Evolutionary conservation across 1,140 invertebrate genomes (phyloP), one percentile per base, ranked within the genome.

Genomic region (Lutraria rhynchaena): DNA sequence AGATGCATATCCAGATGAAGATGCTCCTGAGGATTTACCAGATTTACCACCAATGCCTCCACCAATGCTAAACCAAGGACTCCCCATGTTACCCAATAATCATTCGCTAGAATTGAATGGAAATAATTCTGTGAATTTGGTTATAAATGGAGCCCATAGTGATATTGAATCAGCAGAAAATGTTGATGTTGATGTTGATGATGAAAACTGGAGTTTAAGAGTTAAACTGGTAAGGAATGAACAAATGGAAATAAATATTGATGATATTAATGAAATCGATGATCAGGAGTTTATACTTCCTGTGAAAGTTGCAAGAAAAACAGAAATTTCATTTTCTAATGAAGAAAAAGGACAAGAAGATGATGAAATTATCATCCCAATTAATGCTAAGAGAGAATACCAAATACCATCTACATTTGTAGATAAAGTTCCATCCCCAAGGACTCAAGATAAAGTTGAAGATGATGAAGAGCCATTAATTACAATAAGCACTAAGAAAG

Each of bases 281-380:
- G 19, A 76, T 27, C 3, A 17, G 41, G 77, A 81, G 58, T 37
- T 51, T 44, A 81, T 81, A 49, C 44, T 81, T 46, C 78, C 78
- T 17, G 33, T 73, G 9, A 81, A 63, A 63, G 46, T 81, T 35
- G 27, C 51, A 44, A 81, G 69, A 44, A 81, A 81, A 37, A 41
- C 61, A 7, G 22, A 55, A 27, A 22, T 81, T 51, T 69, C 67
- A 33, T 29, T 44, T 35, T 29, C 41, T 29, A 51, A 13, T 31
- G 15, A 31, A 15, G 2, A 35, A 0, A 31, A 49, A 44, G 60
- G 63, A 53, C 35, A 41, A 37, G 51, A 44, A 19, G 61, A 78
- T 24, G 63, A 75, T 33, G 73, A 75, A 17, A 17, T 57, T 4
- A 75, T 75, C 22, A 44, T 75, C 0, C 35, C 58, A 31, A 44